Evolutionary conservation across 2,888 invertebrate genomes (phyloP), one percentile per base, ranked within the genome.

Genomic region (Teleiodes luculella): DNA sequence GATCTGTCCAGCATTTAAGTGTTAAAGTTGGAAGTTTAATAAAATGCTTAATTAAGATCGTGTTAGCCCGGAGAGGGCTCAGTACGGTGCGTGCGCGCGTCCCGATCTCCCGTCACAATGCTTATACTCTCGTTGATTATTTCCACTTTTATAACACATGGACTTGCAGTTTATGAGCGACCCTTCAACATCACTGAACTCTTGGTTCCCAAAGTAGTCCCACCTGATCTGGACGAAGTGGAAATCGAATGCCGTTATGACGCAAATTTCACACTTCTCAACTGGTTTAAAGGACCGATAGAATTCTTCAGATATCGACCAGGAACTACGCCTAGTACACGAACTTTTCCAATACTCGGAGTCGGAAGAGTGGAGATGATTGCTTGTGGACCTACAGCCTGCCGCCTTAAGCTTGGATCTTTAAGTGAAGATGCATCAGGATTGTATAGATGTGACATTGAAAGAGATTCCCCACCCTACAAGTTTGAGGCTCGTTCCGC

Each of bases 41-140:
- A 84, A 87, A 86, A 86, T 80, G 84, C 76, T 82, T 87, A 88
- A 89, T 89, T 88, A 86, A 86, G 83, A 76, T 67, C 70, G 78
- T 71, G 81, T 74, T 75, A 74, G 73, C 60, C 56, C 71, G 72
- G 73, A 67, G 70, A 68, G 67, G 72, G 72, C 74, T 70, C 85
- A 86, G 86, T 85, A 74, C 68, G 72, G 74, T 70, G 72, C 72
- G 76, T 70, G 83, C 78, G 51, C 51, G 51, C 41, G 51, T 41
- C 51, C 39, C 30, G 49, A 41, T 16, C 51, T 61, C 68, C 69
- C 62, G 79, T 67, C 80, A 83, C 65, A 74, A 87, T 87, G 89
- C 75, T 82, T 55, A 57, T 70, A 56, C 57, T 77, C 43, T 66
- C 68, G 52, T 59, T 86, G 14, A 48, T 77, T 6, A 46, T 74